phyloP scores from a whole-genome alignment of 92 coral and sea anemone species.

The Heteractis magnifica region DNA sequence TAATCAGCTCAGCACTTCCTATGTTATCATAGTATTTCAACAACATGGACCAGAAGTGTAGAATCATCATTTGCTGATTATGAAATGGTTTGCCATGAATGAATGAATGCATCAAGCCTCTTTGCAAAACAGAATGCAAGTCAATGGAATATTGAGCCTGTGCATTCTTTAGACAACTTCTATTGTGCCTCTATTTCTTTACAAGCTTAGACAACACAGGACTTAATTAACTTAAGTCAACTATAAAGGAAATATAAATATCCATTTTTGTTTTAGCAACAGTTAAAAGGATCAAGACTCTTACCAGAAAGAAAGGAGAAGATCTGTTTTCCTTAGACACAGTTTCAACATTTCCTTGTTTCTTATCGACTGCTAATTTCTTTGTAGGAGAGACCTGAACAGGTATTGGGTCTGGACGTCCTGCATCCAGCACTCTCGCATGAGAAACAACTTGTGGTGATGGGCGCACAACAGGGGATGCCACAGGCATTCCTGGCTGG shows the following conservation, averaged over 20 bases:
- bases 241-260: too few relatives aligned
- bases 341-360: slow-evolving; percentile 28
- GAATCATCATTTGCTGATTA: slow-evolving; percentile 79
- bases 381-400: slow-evolving; percentile 70
- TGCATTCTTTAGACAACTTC: too few relatives aligned
- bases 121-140: too few relatives aligned
- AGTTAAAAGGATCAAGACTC: slow-evolving; percentile 9
- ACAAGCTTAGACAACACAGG: too few relatives aligned
- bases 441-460: slow-evolving; percentile 25
- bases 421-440: slow-evolving; percentile 22
- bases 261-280: too few relatives aligned
- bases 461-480: slow-evolving; percentile 13
- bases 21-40: slow-evolving; percentile 64
- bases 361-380: slow-evolving; percentile 72
- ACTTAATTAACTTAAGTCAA: too few relatives aligned
- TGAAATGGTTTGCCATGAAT: not conserved
- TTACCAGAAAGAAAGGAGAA: slow-evolving; percentile 84
- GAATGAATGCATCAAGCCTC: too few relatives aligned
- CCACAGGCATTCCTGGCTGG: slow-evolving; percentile 12
- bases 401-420: slow-evolving; percentile 57
- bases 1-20: slow-evolving; percentile 84
- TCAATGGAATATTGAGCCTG: too few relatives aligned
- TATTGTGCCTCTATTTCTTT: not conserved
- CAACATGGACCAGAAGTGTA: slow-evolving; percentile 93
- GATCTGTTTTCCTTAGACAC: slow-evolving; percentile 32